Percentiles rank a stretch among this genome's conserved stretches.
Evolutionary conservation across 2,888 invertebrate species (phyloP).

Genomic region (Germaria angustata): DNA sequence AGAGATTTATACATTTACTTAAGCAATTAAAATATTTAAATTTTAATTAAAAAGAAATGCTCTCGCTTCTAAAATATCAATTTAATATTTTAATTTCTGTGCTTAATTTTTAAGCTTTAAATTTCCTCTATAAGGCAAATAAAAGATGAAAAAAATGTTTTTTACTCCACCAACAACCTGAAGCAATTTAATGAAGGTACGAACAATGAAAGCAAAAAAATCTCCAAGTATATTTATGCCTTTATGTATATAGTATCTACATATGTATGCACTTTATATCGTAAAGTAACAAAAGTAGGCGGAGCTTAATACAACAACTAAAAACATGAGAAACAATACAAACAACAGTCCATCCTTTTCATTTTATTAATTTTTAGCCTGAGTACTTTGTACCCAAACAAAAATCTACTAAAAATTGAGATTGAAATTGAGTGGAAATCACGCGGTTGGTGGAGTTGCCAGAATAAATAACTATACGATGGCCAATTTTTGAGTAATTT

Average conservation of each 20-base stretch:
- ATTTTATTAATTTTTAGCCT: neutral
- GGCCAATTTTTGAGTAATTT: too few relatives aligned
- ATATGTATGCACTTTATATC: conserved; percentile 7
- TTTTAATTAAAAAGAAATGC: neutral
- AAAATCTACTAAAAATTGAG: conserved; percentile 3
- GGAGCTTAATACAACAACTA: conserved; percentile 31
- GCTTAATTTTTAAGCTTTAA: conserved; percentile 10
- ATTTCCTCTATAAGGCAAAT: neutral
- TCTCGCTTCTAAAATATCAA: neutral
- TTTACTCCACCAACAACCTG: conserved; percentile 17
- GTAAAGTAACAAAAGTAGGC: conserved; percentile 36
- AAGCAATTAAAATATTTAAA: too few relatives aligned
- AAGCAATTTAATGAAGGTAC: neutral
- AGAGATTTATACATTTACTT: too few relatives aligned
- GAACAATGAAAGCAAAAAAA: neutral
- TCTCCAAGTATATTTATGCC: neutral
- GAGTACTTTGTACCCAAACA: conserved; percentile 17
- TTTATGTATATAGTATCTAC: neutral
- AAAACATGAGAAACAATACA: neutral
- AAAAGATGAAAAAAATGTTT: neutral
- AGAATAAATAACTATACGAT: neutral
- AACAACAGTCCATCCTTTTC: conserved; percentile 30
- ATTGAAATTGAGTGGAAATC: neutral
- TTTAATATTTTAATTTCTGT: neutral
- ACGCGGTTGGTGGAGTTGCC: neutral